Percentiles rank a stretch among this genome's conserved stretches.
phyloP scores from a whole-genome alignment of 2,888 invertebrate species.

The Deilephila porcellus region DNA sequence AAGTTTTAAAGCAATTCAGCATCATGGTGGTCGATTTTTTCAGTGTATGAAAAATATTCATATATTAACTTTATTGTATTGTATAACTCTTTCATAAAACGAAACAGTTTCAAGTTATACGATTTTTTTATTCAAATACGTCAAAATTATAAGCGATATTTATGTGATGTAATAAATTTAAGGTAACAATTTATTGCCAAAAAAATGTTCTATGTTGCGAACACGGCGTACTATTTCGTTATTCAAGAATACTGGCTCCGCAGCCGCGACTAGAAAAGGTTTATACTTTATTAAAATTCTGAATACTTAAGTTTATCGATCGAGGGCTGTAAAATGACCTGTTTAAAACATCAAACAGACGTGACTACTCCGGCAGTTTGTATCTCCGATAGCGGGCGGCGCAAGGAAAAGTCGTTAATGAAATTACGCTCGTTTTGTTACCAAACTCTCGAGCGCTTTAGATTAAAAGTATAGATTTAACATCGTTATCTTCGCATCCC shows the following conservation, averaged over 20 bases:
- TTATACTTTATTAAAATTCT: constrained; percentile 36
- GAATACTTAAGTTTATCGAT: constrained; percentile 28
- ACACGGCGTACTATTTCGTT: background rate
- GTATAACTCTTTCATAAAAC: background rate
- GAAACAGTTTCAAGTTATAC: background rate
- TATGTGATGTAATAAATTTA: constrained; percentile 1
- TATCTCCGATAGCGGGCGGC: constrained; percentile 41
- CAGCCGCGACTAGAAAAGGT: constrained; percentile 23
- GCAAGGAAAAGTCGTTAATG: background rate
- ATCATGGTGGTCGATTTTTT: too few relatives aligned
- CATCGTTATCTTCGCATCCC: background rate
- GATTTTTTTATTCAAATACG: background rate
- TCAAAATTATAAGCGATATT: background rate
- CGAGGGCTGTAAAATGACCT: constrained; percentile 22
- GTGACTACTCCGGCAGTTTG: constrained; percentile 37
- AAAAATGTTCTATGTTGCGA: background rate
- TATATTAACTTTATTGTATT: background rate
- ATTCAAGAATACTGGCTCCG: constrained; percentile 19
- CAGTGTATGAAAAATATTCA: too few relatives aligned
- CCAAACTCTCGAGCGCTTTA: constrained; percentile 18
- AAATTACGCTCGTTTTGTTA: constrained; percentile 17
- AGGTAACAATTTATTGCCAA: constrained; percentile 2
- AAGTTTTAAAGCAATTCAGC: too few relatives aligned
- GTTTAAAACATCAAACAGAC: constrained; percentile 39
- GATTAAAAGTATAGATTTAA: constrained; percentile 1